These are phyloP conservation scores for Loxodonta africana DNA, from an alignment of 2,113 vertebrate species.

Conservation along the genomic window DNA sequence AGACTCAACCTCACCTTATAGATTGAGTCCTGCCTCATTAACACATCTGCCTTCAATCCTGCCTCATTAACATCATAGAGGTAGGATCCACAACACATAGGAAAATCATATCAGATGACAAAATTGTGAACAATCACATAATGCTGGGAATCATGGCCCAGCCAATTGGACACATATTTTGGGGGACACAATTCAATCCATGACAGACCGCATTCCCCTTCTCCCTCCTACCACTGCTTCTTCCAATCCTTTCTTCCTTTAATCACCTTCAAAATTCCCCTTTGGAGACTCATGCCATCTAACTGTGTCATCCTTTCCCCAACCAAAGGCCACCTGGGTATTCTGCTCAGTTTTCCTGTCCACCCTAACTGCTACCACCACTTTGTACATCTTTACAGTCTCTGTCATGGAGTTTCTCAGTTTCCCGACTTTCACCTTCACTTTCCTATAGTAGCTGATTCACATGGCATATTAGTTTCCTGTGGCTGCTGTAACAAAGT, in stretches of 20 bases:
- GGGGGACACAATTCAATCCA: too few species aligned
- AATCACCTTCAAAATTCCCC: not conserved
- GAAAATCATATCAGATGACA: too few species aligned
- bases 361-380: not conserved
- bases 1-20: too few species aligned
- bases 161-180: too few species aligned
- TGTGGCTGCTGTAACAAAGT: too few species aligned
- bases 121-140: too few species aligned
- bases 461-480: too few species aligned
- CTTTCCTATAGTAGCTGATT: not conserved
- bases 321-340: not conserved
- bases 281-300: not conserved
- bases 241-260: not conserved
- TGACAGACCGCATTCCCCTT: not conserved
- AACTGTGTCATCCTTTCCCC: not conserved
- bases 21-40: too few species aligned
- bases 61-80: too few species aligned
- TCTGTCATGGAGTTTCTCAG: fast-evolving
- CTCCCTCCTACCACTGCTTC: not conserved
- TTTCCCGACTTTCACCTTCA: not conserved
- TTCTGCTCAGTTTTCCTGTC: not conserved
- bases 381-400: not conserved
- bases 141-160: too few species aligned
- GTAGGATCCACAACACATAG: too few species aligned
- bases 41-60: too few species aligned